Evolutionary conservation across 2,797 vertebrate genomes (phyloP).

Genomic region (Poeciliopsis presidionis): DNA sequence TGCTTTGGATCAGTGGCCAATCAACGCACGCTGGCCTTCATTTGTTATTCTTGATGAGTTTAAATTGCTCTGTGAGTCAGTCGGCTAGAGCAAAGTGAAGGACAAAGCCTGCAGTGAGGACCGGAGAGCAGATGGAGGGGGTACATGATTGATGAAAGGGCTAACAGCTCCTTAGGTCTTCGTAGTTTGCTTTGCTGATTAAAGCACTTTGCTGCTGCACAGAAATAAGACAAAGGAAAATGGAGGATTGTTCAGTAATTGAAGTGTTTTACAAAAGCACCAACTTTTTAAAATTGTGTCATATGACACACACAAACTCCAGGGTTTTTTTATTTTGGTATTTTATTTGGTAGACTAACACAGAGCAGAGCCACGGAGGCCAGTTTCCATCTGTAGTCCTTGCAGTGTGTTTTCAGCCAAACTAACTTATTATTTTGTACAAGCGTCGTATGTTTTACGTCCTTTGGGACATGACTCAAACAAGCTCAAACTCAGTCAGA

Average conservation of each 20-base stretch:
- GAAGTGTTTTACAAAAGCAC: background rate
- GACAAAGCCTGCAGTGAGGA: slow-evolving; percentile 43
- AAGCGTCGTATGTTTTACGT: background rate
- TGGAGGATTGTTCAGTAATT: background rate
- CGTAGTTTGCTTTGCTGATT: slow-evolving; percentile 36
- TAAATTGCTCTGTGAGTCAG: slow-evolving; percentile 44
- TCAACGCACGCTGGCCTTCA: slow-evolving; percentile 46
- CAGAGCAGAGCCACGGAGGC: background rate
- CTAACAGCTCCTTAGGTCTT: slow-evolving; percentile 22
- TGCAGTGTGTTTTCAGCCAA: background rate
- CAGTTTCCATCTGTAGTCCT: background rate
- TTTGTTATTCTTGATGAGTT: slow-evolving; percentile 62
- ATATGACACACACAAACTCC: background rate
- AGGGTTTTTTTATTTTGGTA: background rate
- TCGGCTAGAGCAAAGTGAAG: slow-evolving; percentile 55
- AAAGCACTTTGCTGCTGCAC: slow-evolving; percentile 8
- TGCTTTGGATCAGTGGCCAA: slow-evolving; percentile 52
- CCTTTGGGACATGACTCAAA: background rate
- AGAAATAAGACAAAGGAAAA: background rate
- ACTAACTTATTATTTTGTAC: background rate
- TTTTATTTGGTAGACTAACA: background rate
- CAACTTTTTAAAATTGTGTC: background rate
- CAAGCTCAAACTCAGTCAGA: background rate
- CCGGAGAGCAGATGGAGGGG: slow-evolving; percentile 16
- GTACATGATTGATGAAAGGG: slow-evolving; percentile 38